These are phyloP conservation scores for Timema cristinae DNA, from an alignment of 2,888 invertebrate species.

Conservation along the genomic window DNA sequence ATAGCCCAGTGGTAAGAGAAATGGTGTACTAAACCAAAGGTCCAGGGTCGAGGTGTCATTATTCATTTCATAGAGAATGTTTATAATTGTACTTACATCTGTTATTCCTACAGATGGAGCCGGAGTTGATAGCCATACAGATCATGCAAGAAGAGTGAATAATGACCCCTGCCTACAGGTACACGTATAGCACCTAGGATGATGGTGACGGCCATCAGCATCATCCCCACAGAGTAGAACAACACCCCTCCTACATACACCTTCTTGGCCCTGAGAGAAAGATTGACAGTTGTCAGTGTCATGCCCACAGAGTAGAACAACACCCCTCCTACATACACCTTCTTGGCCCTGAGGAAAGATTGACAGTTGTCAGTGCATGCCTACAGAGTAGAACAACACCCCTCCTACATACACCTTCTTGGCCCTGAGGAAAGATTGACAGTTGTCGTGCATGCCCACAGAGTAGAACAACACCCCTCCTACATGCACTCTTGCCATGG, in stretches of 20 bases:
- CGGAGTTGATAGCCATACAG: too few species aligned
- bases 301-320: conserved; percentile 86
- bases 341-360: conserved; percentile 63
- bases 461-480: conserved; percentile 87
- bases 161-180: too few species aligned
- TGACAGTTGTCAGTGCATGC: conserved; percentile 82
- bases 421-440: conserved; percentile 61
- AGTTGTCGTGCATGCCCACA: conserved; percentile 77
- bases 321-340: conserved; percentile 84
- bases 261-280: conserved; percentile 65
- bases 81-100: conserved; percentile 56
- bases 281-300: conserved; percentile 67
- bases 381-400: conserved; percentile 79
- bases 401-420: conserved; percentile 84
- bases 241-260: conserved; percentile 88
- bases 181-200: too few species aligned
- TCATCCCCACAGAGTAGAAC: conserved; percentile 85
- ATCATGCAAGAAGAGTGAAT: too few species aligned
- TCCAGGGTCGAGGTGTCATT: neutral
- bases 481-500: too few species aligned
- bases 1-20: too few species aligned
- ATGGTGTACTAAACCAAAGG: too few species aligned
- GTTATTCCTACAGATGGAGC: too few species aligned
- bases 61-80: conserved; percentile 10
- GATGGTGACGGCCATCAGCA: conserved; percentile 68